Base-by-base conservation (phyloP, 1,140 invertebrate genomes). In the Aphelinus certus region DNA sequence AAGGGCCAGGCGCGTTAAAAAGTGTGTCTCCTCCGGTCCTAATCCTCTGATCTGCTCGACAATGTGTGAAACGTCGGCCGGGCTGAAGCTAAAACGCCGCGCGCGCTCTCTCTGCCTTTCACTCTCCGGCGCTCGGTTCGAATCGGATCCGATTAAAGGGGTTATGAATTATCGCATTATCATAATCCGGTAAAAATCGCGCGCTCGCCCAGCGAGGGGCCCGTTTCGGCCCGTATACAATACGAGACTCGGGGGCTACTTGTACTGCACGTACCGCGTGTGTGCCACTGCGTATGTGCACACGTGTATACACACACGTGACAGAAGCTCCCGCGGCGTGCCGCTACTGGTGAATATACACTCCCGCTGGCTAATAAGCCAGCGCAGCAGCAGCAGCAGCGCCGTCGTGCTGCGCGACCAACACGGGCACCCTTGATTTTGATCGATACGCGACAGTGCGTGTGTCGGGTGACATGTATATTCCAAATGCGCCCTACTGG, bases 81-180 rank as follows among this genome's bases (percentile, higher is more conserved):
- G 47, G 56, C 55, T 51, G 55, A 68, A 73, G 49, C 57, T 75
- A 69, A 75, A 75, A 70, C 66, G 73, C 10, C 51, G 1, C 3
- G 5, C 3, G 63, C 26, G n/a, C 67, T 65, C 58, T 43, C 61
- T 63, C 46, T 46, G 10, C 3, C 53, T 9, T 67, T 45, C 7
- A 26, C 55, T 61, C 42, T 62, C 49, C 9, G 26, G 26, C 26
- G 26, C 26, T 26, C 26, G 26, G 26, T 63, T 71, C 43, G 1
- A 61, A 57, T 61, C 45, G 48, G 51, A 74, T 75, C 67, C 67
- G 73, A 75, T 75, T 75, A 75, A 65, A 63, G 9, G 73, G 66
- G 46, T 74, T 57, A 65, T 65, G 67, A 75, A 70, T 65, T 70
- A 75, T 56, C 26, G 73, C 43, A 75, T 75, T 75, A 75, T 70